Evolutionary conservation across 2,888 invertebrate species (phyloP), one percentile per base, ranked within the genome.

Genomic region (Pelosia muscerda): DNA sequence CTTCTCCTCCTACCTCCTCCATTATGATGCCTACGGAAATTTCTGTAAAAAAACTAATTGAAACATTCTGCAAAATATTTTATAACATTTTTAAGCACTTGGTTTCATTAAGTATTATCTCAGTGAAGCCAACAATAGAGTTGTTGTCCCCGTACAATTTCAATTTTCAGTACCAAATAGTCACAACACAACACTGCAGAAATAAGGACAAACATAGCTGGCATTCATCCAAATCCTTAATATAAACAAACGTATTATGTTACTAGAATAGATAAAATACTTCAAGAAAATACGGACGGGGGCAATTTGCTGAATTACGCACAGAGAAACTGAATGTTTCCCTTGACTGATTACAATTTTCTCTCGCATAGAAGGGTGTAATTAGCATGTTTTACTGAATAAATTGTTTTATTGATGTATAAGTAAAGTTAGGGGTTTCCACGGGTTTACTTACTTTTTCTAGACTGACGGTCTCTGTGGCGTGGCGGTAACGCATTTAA

Each of bases 141-240:
- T 13, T 55, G 23, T 55, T 55, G 23, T 9, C 54, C 9, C 26
- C n/a, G 19, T 53, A 64, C 54, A 49, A 62, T 66, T 57, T 60
- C 56, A 63, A 65, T 68, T 63, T 56, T 66, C 55, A 25, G 56
- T 26, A 42, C 26, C 28, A 55, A 64, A 38, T 64, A 60, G 55
- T 31, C 59, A 55, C 58, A 64, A 76, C 63, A 69, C 62, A 66
- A 81, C 15, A 53, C 69, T 70, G 65, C 66, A 68, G 65, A 68
- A 67, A 73, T 65, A 72, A 63, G 61, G 42, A 34, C 59, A 73
- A 71, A 73, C 67, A 73, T 56, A 65, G 66, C 68, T 81, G 81
- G 81, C 81, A 66, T n/a, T 59, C 65, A 69, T 72, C 81, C 81
- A 81, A 76, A 74, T 57, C 72, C 69, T 56, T 69, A 69, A 68